Evolutionary conservation across 2,113 vertebrate species (phyloP), one percentile per base, ranked within the genome.

Genomic region (Leptocoma aspasia): DNA sequence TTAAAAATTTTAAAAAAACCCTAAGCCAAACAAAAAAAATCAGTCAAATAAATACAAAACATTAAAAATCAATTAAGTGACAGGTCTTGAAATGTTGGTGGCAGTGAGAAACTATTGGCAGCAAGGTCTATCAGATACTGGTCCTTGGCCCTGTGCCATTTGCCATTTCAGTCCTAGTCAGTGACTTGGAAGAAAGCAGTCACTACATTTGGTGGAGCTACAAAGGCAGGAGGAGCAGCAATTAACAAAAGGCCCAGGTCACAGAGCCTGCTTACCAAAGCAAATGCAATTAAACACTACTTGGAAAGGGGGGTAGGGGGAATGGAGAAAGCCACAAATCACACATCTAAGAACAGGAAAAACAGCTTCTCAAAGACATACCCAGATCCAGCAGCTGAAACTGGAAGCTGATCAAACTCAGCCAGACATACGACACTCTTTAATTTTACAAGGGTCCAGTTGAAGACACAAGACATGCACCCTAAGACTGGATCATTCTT

Each of bases 211-310:
- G 52, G 59, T 59, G 75, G 39, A 77, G 80, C 86, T 78, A 78
- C 23, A 81, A 59, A 86, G 76, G 59, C 35, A 69, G 75, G 79
- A 94, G 90, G 72, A 89, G 37, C 37, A 83, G 89, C 39, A 81
- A 94, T 82, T 44, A 94, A 86, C 76, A 92, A 75, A 80, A 77
- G 31, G 80, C 33, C 50, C 69, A 35, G 91, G 80, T 86, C 92
- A 89, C 69, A 79, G 37, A 83, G 73, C 56, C 65, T 94, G 86
- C 77, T 92, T 68, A 84, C 72, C 57, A 86, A 89, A 92, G 82
- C 56, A 83, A 79, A 86, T 12, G 69, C 61, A 86, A 86, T 75
- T 94, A 90, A 94, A 91, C 19, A 35, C 68, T 37, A 10, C 65
- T 91, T 78, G 1, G 4, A 77, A 86, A 76, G 24, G 17, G 13